These are phyloP conservation scores for Euglossa dilemma DNA, from an alignment of 1,140 invertebrate genomes.

Conservation along the genomic window DNA sequence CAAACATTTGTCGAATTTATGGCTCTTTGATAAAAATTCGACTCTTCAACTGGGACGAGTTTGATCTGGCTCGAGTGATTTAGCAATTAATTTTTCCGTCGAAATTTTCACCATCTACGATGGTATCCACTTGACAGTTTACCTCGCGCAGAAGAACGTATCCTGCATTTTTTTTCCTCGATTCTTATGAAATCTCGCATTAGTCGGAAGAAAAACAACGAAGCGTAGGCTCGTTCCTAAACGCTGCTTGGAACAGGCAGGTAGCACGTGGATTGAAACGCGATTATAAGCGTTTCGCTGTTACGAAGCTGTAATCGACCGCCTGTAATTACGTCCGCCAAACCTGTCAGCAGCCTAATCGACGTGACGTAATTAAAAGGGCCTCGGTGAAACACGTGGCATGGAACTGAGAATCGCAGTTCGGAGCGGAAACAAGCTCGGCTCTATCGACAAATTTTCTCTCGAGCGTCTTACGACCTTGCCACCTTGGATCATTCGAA, in stretches of 20 bases:
- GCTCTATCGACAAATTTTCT: background rate
- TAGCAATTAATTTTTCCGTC: too few species aligned
- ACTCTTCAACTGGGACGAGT: too few species aligned
- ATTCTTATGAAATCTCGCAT: background rate
- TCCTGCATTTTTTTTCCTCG: background rate
- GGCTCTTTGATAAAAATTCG: too few species aligned
- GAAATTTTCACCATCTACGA: background rate
- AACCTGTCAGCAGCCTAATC: slow-evolving; percentile 12
- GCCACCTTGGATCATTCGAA: slow-evolving; percentile 62
- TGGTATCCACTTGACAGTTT: background rate
- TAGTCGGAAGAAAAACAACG: background rate
- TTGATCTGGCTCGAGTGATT: too few species aligned
- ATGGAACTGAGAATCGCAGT: background rate
- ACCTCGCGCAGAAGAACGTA: background rate
- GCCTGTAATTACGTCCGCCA: background rate
- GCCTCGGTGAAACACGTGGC: slow-evolving; percentile 47
- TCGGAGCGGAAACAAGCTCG: slow-evolving; percentile 35
- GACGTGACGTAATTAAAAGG: slow-evolving; percentile 58
- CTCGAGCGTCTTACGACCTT: background rate
- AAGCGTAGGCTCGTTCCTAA: background rate
- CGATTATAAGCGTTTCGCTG: slow-evolving; percentile 15
- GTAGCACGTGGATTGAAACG: background rate
- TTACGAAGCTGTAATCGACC: background rate
- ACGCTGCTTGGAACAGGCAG: background rate
- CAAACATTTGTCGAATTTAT: too few species aligned